A percentile compares a stretch with the other conserved stretches of the same genome.
Conservation (phyloP, 2,113 vertebrate species). For the Solenodon paradoxus region DNA sequence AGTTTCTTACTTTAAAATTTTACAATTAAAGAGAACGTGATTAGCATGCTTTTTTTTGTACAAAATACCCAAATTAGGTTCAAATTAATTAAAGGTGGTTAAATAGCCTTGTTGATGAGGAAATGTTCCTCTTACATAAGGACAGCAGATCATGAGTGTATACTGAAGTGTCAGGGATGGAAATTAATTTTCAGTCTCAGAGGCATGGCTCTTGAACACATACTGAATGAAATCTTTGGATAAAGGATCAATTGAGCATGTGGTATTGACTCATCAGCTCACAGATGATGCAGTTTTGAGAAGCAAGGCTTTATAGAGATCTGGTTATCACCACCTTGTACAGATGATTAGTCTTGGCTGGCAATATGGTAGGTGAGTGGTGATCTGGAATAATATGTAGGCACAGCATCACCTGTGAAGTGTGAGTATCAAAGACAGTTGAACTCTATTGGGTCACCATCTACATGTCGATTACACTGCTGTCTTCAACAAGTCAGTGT, state of each 20-base stretch:
- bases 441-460: not conserved
- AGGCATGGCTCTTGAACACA: not conserved
- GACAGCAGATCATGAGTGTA: not conserved
- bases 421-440: not conserved
- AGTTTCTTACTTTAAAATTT: not conserved
- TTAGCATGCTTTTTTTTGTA: not conserved
- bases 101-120: not conserved
- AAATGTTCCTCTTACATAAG: not conserved
- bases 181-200: not conserved
- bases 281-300: not conserved
- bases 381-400: not conserved
- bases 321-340: not conserved
- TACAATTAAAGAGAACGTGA: not conserved
- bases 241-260: not conserved
- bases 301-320: not conserved
- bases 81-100: not conserved
- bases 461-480: not conserved
- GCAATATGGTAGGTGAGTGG: not conserved
- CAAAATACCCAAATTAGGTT: not conserved
- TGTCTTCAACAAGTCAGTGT: not conserved
- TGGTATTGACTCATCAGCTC: no score
- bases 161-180: rapidly evolving
- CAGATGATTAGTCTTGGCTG: not conserved
- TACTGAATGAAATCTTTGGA: not conserved
- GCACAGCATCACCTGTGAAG: not conserved